Base-by-base conservation (phyloP, 2,888 invertebrate genomes). In the Volucella inflata region DNA sequence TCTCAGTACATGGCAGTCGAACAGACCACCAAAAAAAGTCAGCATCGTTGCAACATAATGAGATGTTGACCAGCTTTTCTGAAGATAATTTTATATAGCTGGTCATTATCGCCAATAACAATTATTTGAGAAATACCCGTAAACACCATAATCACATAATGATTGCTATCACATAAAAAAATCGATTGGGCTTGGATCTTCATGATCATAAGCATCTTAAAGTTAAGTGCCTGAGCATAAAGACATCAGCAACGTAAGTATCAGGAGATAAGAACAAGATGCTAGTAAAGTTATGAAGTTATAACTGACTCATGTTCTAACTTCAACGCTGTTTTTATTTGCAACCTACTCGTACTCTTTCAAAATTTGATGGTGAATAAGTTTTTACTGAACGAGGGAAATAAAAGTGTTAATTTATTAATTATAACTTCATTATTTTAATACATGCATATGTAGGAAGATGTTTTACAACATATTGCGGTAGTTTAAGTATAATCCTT, bases 101-200 rank as follows among this genome's bases (percentile, higher is more conserved):
- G 68, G 68, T 53, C 48, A 77, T 77, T 77, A 77, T 77, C 60
- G 68, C 76, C 67, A 68, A 77, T 77, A 77, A 77, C 76, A 67
- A 68, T 77, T 68, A 77, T 77, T 68, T 60, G 68, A 68, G 76
- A 68, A 77, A 77, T 68, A 51, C 59, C 68, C 38, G 60, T 77
- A 77, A 77, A 68, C 68, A 60, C 68, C 44, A 77, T 76, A 77
- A 75, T 75, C 65, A 75, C 57, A 65, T 65, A 40, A 65, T 75
- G 65, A 68, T 53, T 77, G 51, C 51, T 51, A 68, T 77, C 57
- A 51, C 44, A 59, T 48, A 60, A 71, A 60, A 16, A 38, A 40
- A 70, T 67, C 42, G 36, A 76, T 50, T 51, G 50, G 67, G 38
- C 42, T 44, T 36, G n/a, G 42, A 30, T 55, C 53, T 42, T 14